These are phyloP conservation scores for Melipona quadrifasciata DNA, from an alignment of 1,140 invertebrate species.

Conservation along the genomic window DNA sequence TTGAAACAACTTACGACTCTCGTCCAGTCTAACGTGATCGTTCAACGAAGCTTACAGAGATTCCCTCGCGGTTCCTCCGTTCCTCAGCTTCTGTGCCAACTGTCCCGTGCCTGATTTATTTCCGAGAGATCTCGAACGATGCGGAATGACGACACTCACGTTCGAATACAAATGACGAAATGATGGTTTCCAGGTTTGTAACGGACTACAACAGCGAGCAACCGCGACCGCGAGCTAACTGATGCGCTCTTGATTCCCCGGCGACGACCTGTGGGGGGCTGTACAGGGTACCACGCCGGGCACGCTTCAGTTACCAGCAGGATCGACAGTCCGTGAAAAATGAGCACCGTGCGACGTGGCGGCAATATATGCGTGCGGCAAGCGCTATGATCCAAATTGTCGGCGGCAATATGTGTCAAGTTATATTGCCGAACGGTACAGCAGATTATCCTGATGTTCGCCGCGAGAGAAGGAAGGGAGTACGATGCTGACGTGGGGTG, in stretches of 20 bases:
- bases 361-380: constrained; percentile 75
- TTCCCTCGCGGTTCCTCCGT: too few species aligned
- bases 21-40: neutral
- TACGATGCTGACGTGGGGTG: too few species aligned
- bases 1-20: neutral
- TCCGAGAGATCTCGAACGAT: neutral
- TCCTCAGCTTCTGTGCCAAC: neutral
- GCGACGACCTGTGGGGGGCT: constrained; percentile 71
- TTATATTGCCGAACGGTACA: constrained; percentile 50
- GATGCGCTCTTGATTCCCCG: constrained; percentile 75
- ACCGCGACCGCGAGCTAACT: constrained; percentile 78
- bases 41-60: neutral
- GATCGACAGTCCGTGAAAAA: constrained; percentile 81
- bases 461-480: neutral
- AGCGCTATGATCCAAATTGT: constrained; percentile 74
- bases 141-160: neutral
- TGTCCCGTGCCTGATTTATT: neutral
- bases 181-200: constrained; percentile 39
- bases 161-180: constrained; percentile 21
- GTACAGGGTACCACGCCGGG: constrained; percentile 65
- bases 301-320: constrained; percentile 80
- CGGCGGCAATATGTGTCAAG: constrained; percentile 58
- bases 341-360: constrained; percentile 66
- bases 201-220: constrained; percentile 74
- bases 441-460: neutral